Conservation (phyloP, 2,797 vertebrate genomes). For the Hyperoplus immaculatus region DNA sequence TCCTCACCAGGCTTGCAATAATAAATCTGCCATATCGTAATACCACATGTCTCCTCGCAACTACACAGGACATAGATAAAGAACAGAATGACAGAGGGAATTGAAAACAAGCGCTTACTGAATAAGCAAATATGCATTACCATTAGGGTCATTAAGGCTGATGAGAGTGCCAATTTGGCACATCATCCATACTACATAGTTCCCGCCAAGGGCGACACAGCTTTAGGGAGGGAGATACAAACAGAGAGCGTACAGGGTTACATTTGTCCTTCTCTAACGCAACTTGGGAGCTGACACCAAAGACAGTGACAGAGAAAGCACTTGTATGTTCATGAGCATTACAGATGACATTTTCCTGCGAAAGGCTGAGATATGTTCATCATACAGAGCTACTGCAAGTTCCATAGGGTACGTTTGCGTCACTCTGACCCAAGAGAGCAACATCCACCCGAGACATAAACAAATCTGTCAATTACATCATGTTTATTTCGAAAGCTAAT, state of each 20-base stretch:
- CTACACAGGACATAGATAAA: slow-evolving; percentile 68
- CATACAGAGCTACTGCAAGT: slow-evolving; percentile 57
- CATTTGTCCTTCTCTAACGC: slow-evolving; percentile 60
- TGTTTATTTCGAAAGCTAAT: not conserved
- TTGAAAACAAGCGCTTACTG: slow-evolving; percentile 75
- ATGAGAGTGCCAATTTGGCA: slow-evolving; percentile 68
- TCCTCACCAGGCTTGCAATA: slow-evolving; percentile 55
- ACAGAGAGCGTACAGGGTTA: slow-evolving; percentile 48
- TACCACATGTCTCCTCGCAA: slow-evolving; percentile 66
- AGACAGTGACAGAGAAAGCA: slow-evolving; percentile 51
- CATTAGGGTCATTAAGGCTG: slow-evolving; percentile 65
- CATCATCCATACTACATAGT: slow-evolving; percentile 43
- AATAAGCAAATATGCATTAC: slow-evolving; percentile 73
- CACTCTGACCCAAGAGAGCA: slow-evolving; percentile 48
- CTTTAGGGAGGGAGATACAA: slow-evolving; percentile 55
- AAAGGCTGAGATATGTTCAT: slow-evolving; percentile 49
- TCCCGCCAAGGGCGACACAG: slow-evolving; percentile 62
- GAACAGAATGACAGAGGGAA: slow-evolving; percentile 70
- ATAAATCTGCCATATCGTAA: slow-evolving; percentile 68
- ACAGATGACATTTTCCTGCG: slow-evolving; percentile 63
- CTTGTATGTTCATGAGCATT: slow-evolving; percentile 49
- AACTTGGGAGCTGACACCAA: slow-evolving; percentile 56
- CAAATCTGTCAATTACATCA: slow-evolving; percentile 10
- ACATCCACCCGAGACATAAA: slow-evolving; percentile 50
- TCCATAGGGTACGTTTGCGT: slow-evolving; percentile 52